phyloP scores from a whole-genome alignment of 2,113 vertebrate species.

The Gulo gulo region DNA sequence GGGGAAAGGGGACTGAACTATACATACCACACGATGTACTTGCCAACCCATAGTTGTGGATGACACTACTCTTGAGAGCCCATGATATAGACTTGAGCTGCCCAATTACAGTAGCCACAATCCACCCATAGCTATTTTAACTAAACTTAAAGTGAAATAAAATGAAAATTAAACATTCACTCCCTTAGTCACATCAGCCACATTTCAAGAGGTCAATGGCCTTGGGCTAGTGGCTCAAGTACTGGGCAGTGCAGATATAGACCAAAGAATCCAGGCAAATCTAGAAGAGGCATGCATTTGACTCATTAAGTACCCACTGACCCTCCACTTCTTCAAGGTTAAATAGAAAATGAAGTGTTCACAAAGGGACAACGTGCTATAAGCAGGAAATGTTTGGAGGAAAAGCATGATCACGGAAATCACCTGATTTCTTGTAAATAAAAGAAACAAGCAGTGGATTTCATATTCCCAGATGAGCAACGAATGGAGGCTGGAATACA shows the following conservation, averaged over 20 bases:
- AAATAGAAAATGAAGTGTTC: not conserved
- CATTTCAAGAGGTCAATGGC: not conserved
- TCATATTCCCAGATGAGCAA: not conserved
- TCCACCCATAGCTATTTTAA: not conserved
- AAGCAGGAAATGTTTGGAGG: not conserved
- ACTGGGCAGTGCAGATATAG: fast-evolving
- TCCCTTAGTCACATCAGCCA: not conserved
- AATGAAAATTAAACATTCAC: not conserved
- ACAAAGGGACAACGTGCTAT: not conserved
- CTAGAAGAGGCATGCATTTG: not conserved
- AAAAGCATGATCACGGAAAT: not conserved
- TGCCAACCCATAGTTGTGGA: not conserved
- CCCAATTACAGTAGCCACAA: not conserved
- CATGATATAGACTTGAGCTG: not conserved
- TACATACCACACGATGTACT: not conserved
- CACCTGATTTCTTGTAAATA: not conserved
- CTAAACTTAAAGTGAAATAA: not conserved
- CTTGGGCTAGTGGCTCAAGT: not conserved
- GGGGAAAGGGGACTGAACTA: fast-evolving
- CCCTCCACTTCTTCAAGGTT: not conserved
- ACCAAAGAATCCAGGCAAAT: not conserved
- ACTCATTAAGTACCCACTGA: not conserved
- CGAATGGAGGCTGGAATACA: not conserved
- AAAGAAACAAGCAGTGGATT: not conserved
- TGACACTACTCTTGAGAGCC: not conserved